Conservation (phyloP, 2,797 vertebrate genomes). For the Catamblyrhynchus diadema region DNA sequence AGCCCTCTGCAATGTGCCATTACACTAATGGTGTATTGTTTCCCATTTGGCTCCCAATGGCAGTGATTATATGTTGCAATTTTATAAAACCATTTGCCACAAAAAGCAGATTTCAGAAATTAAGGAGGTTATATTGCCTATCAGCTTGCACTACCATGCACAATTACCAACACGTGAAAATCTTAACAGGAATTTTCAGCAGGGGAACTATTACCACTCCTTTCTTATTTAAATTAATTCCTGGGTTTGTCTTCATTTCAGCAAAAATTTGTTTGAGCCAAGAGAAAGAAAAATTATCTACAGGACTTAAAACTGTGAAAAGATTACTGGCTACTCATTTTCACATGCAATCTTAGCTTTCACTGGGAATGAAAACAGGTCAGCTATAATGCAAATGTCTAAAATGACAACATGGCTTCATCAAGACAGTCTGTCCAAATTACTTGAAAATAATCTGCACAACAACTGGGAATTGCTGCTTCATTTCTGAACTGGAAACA, state of each 20-base stretch:
- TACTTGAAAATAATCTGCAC: not conserved
- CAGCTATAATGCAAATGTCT: not conserved
- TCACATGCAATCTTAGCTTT: not conserved
- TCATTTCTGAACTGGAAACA: not conserved
- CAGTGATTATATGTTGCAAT: slow-evolving; percentile 53
- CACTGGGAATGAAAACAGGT: not conserved
- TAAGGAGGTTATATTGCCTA: slow-evolving; percentile 4
- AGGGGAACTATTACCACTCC: not conserved
- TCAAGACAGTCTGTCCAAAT: not conserved
- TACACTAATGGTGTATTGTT: slow-evolving; percentile 72
- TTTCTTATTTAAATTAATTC: slow-evolving; percentile 28
- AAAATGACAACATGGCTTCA: not conserved
- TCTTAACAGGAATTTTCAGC: not conserved
- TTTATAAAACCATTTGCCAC: slow-evolving; percentile 34
- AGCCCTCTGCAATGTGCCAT: slow-evolving; percentile 66
- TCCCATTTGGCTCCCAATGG: slow-evolving; percentile 71
- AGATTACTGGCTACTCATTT: not conserved
- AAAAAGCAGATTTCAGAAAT: slow-evolving; percentile 27
- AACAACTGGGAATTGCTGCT: not conserved
- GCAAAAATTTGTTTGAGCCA: not conserved
- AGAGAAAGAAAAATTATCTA: not conserved
- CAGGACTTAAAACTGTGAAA: not conserved
- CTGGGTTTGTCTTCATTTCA: not conserved
- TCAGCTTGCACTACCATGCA: not conserved
- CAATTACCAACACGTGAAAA: not conserved